phyloP scores from a whole-genome alignment of 2,888 invertebrate genomes.

The Podabrus alpinus region DNA sequence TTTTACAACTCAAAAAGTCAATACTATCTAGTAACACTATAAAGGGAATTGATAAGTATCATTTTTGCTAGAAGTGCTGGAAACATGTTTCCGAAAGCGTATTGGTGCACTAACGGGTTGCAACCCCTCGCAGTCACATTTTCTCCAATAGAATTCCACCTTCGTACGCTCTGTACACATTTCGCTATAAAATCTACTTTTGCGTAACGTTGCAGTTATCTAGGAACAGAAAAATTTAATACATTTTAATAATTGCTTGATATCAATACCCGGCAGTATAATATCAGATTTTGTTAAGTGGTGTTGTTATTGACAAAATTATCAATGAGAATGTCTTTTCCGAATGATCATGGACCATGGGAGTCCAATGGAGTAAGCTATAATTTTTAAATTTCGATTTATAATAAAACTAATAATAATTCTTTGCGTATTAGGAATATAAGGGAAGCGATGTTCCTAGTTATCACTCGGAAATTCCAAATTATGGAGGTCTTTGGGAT shows the following conservation, averaged over 20 bases:
- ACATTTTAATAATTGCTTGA: background rate
- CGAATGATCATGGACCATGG: slow-evolving; percentile 53
- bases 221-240: background rate
- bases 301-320: slow-evolving; percentile 1
- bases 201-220: background rate
- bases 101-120: background rate
- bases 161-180: background rate
- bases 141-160: background rate
- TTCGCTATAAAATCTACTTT: background rate
- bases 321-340: slow-evolving; percentile 55
- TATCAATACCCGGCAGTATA: background rate
- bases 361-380: slow-evolving; percentile 50
- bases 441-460: slow-evolving; percentile 47
- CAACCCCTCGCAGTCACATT: background rate
- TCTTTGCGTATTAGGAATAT: slow-evolving; percentile 12
- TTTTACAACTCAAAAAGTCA: background rate
- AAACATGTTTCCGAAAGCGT: background rate
- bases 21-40: background rate
- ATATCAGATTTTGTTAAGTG: background rate
- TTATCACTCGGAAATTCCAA: slow-evolving; percentile 42
- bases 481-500: slow-evolving; percentile 67
- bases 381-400: background rate
- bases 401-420: background rate
- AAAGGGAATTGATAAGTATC: background rate
- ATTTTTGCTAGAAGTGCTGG: background rate